Evolutionary conservation across 1,140 invertebrate genomes (phyloP).

Genomic region (Zaprionus africanus): DNA sequence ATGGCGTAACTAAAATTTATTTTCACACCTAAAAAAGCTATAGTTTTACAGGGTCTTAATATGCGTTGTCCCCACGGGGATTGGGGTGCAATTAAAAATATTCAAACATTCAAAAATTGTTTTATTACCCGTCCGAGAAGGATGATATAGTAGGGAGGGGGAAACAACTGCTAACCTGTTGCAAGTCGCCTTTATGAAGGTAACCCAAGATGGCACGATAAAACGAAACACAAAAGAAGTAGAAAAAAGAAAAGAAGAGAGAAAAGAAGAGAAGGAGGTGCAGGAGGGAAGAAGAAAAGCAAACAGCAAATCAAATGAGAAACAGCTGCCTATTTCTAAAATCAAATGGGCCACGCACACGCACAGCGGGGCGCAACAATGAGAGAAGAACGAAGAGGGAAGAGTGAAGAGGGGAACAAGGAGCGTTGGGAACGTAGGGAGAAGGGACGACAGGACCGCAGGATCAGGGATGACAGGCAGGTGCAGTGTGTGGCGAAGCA

Average conservation of each 20-base stretch:
- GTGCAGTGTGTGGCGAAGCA: slow-evolving; percentile 3
- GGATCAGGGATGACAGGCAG: slow-evolving; percentile 9
- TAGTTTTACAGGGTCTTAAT: slow-evolving; percentile 42
- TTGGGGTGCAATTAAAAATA: slow-evolving; percentile 25
- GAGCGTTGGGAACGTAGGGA: neutral
- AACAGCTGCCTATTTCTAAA: slow-evolving; percentile 54
- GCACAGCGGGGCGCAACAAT: slow-evolving; percentile 32
- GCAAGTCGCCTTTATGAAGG: slow-evolving; percentile 17
- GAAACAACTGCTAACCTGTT: slow-evolving; percentile 18
- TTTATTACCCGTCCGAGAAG: slow-evolving; percentile 15
- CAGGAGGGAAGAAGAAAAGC: slow-evolving; percentile 9
- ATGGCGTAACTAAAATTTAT: slow-evolving; percentile 37
- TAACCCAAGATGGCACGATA: slow-evolving; percentile 29
- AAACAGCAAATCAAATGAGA: slow-evolving; percentile 49
- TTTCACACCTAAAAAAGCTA: slow-evolving; percentile 36
- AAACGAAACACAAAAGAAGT: slow-evolving; percentile 31
- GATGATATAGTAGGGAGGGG: slow-evolving; percentile 11
- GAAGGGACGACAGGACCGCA: neutral
- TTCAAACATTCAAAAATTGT: slow-evolving; percentile 17
- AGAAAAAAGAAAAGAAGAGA: slow-evolving; percentile 14
- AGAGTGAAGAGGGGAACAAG: neutral
- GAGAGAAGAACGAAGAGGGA: neutral
- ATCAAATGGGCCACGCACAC: slow-evolving; percentile 48
- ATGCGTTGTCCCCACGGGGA: neutral
- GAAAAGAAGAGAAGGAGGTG: neutral